Evolutionary conservation across 2,888 invertebrate genomes (phyloP), one percentile per base, ranked within the genome.

Genomic region (Tiphia femorata): DNA sequence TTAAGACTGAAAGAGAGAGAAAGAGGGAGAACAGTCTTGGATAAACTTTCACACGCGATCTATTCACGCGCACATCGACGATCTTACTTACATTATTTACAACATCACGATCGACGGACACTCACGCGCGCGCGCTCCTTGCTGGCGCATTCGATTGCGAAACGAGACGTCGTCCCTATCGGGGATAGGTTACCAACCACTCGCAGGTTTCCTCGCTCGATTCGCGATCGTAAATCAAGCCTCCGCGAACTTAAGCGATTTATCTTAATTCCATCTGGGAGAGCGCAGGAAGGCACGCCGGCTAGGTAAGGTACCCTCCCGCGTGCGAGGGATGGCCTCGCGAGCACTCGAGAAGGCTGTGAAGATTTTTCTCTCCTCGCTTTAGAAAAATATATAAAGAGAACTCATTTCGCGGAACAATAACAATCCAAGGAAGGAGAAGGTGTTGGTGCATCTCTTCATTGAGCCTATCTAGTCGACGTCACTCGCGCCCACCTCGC

Each of bases 191-290:
- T n/a, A n/a, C n/a, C n/a, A 33, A 25, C 27, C 8, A 10, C 19
- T 37, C 16, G 16, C 19, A 1, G 8, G 14, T 14, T 35, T 14
- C 16, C 14, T 35, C 14, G 19, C 37, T 19, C 19, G 17, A n/a
- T 17, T 27, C 16, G 16, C 27, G 17, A 42, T 67, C 72, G 67
- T 73, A 72, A 75, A 75, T 75, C 75, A 75, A 62, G 58, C 44
- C 43, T 5, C 44, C 60, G 60, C 58, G 58, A 64, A 63, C 63
- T 30, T 29, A 17, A 30, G 60, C 67, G 67, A 75, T 73, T 73
- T 73, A 75, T 75, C 73, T 75, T 73, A 75, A 75, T 73, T 72
- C 67, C 65, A 75, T 72, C 69, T 67, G 57, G 56, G 57, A 66
- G 66, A n/a, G n/a, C n/a, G n/a, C n/a, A n/a, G n/a, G 53, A 53